Base-by-base conservation (phyloP, 2,888 invertebrate species). In the Cryptocephalus primarius region DNA sequence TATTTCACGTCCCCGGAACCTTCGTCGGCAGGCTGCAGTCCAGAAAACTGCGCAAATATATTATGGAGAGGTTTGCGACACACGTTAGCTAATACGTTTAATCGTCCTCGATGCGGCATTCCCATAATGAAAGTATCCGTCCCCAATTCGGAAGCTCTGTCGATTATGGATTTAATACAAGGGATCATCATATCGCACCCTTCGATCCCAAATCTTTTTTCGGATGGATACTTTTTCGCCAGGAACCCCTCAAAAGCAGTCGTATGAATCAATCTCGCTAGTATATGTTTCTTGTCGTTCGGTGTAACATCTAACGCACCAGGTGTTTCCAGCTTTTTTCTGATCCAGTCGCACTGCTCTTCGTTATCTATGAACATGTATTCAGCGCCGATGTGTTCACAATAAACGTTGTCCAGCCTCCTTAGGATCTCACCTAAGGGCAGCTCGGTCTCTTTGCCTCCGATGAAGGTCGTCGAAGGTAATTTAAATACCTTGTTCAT, bases 321-420 rank as follows among this genome's bases (percentile, higher is more conserved):
- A 9, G 99, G 99, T 0, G 89, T 87, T 71, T 99, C 99, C 77
- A 99, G 88, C 53, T 87, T 83, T 68, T 93, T 85, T 53, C 96
- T 77, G 64, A 99, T 95, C 97, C 97, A 99, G 71, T 96, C 93
- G 69, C 94, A 94, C 70, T 97, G 95, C 63, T 99, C 96, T 70
- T 92, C 72, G 32, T 93, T 94, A 72, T 96, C 96, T 66, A 99
- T 94, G 72, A 96, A 97, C 97, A 99, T 99, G 69, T 94, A 99
- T 72, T 99, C 99, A 3, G 94, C 88, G 33, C 99, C 99, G 62
- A 99, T 96, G 70, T 92, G 91, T 59, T 89, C 83, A 69, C 97
- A 99, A 69, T 99, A 99, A 1, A 93, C 88, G 58, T 85, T 76
- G 75, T 97, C 95, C 45, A 97, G 73, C 43, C 96, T 80, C 52